A percentile compares a stretch with the other conserved stretches of the same genome.
Evolutionary conservation across 1,140 invertebrate species (phyloP).

Genomic region (Ectropis grisescens): DNA sequence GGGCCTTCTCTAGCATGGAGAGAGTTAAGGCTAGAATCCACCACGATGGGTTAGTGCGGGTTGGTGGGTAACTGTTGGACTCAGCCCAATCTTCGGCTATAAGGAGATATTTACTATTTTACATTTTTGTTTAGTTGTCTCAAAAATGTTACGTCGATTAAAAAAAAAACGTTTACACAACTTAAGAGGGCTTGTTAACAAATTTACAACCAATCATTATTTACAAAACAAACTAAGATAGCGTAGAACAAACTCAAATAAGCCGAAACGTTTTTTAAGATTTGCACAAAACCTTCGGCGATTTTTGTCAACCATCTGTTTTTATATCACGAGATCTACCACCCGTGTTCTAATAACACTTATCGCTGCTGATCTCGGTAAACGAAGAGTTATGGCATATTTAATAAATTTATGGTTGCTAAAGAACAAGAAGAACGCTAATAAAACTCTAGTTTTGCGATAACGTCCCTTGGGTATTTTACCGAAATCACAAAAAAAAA

Average conservation of each 20-base stretch:
- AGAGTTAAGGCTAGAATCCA: no score
- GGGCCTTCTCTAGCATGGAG: no score
- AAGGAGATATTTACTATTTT: no score
- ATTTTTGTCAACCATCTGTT: constrained; percentile 43
- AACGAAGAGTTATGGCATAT: constrained; percentile 62
- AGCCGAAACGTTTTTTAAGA: constrained; percentile 28
- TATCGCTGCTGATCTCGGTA: constrained; percentile 52
- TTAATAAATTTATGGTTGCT: constrained; percentile 62
- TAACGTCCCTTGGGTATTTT: constrained; percentile 36
- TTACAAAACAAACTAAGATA: constrained; percentile 54
- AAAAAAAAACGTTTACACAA: no score
- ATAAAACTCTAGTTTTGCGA: constrained; percentile 52
- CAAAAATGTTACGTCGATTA: no score
- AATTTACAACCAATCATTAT: constrained; percentile 42
- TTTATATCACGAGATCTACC: constrained; percentile 42
- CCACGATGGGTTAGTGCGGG: no score
- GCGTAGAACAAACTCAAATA: constrained; percentile 30
- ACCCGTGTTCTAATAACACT: constrained; percentile 59
- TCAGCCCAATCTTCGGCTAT: no score
- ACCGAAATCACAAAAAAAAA: constrained; percentile 23
- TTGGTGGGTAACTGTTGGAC: no score
- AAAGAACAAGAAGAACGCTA: constrained; percentile 50
- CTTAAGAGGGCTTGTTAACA: no score
- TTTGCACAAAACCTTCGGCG: constrained; percentile 32
- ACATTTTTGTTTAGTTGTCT: no score